phyloP scores from a whole-genome alignment of 2,113 vertebrate genomes.

The Archilochus colubris region DNA sequence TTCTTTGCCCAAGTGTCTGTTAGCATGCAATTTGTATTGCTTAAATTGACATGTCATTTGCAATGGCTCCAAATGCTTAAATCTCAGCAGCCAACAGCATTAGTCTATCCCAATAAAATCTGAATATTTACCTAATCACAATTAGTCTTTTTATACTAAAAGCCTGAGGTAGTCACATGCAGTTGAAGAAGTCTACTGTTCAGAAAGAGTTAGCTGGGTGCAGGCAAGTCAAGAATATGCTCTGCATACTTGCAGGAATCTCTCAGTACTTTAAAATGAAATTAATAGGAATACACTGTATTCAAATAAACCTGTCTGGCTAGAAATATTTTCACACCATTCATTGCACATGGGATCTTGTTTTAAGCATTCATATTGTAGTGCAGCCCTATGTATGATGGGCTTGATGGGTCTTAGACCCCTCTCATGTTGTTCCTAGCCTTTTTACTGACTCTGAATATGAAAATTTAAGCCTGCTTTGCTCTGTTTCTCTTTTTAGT shows the following conservation, averaged over 20 bases:
- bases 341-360: not conserved
- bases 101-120: slow-evolving; percentile 23
- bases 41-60: slow-evolving; percentile 11
- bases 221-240: not conserved
- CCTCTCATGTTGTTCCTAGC: not conserved
- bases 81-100: not conserved
- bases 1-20: not conserved
- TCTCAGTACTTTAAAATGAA: not conserved
- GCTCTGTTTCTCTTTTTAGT: not conserved
- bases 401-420: not conserved
- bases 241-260: not conserved
- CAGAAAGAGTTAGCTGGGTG: not conserved
- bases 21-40: not conserved
- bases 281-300: not conserved
- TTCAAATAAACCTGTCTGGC: not conserved
- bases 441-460: not conserved
- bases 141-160: not conserved
- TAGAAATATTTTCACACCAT: not conserved
- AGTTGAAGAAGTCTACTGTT: not conserved
- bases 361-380: not conserved
- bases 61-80: not conserved
- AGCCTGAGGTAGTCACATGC: not conserved
- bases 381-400: not conserved
- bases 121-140: slow-evolving; percentile 3
- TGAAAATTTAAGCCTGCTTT: not conserved